phyloP scores from a whole-genome alignment of 2,113 vertebrate species.

The Tonatia bakeri region DNA sequence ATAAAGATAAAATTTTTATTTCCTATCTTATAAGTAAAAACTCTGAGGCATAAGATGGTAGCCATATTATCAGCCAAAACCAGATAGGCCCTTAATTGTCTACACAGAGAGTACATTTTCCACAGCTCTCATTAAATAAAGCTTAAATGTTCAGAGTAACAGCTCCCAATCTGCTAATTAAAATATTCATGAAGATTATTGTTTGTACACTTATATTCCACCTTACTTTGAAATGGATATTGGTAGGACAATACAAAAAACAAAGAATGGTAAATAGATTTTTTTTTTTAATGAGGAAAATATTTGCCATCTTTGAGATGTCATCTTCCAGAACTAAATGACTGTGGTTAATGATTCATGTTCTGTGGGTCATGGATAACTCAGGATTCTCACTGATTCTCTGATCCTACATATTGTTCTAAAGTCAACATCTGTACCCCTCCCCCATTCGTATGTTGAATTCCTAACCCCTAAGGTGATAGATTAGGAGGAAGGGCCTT shows the following conservation, averaged over 20 bases:
- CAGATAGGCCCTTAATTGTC: neutral
- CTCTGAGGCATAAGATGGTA: neutral
- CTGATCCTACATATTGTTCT: neutral
- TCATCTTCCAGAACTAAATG: neutral
- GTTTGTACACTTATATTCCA: neutral
- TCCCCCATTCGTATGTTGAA: neutral
- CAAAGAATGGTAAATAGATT: neutral
- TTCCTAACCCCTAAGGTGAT: neutral
- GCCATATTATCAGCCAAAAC: neutral
- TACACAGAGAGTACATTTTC: neutral
- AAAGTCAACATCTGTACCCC: neutral
- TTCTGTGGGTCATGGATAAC: neutral
- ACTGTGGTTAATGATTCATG: neutral
- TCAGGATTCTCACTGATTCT: neutral
- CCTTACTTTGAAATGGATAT: neutral
- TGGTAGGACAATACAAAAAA: neutral
- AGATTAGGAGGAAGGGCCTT: neutral
- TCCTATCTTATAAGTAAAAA: neutral
- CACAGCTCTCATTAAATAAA: neutral
- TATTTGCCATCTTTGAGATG: neutral
- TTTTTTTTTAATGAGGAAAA: neutral
- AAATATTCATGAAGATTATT: conserved; percentile 47
- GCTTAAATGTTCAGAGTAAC: neutral
- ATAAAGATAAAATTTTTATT: neutral
- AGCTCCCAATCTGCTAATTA: neutral